phyloP scores from a whole-genome alignment of 2,888 invertebrate genomes.

The Acleris sparsana region DNA sequence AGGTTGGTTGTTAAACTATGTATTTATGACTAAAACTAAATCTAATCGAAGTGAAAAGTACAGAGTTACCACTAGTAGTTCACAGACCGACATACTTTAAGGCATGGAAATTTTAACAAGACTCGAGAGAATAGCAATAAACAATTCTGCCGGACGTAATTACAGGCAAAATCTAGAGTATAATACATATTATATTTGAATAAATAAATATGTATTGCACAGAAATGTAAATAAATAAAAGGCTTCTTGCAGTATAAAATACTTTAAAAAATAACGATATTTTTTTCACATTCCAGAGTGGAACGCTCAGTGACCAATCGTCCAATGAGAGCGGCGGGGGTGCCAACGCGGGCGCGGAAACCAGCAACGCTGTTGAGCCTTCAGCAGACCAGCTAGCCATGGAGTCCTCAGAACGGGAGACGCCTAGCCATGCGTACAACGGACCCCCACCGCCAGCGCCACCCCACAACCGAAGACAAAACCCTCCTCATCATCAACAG shows the following conservation, averaged over 20 bases:
- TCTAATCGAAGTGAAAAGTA: too few relatives aligned
- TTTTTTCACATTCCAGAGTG: constrained; percentile 61
- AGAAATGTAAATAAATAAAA: too few relatives aligned
- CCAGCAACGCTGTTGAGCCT: constrained; percentile 81
- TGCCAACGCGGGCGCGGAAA: constrained; percentile 80
- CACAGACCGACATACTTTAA: too few relatives aligned
- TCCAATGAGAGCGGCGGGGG: constrained; percentile 81
- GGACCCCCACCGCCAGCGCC: constrained; percentile 83
- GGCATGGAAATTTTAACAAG: too few relatives aligned
- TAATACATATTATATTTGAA: too few relatives aligned
- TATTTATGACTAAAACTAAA: too few relatives aligned
- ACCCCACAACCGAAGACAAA: constrained; percentile 89
- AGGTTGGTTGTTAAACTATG: too few relatives aligned
- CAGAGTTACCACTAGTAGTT: too few relatives aligned
- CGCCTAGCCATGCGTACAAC: constrained; percentile 78
- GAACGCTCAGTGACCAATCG: constrained; percentile 70
- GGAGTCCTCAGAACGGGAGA: constrained; percentile 87
- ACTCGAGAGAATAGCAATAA: too few relatives aligned
- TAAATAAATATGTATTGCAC: too few relatives aligned
- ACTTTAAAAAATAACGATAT: constrained; percentile 13
- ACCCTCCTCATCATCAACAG: constrained; percentile 86
- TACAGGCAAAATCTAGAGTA: too few relatives aligned
- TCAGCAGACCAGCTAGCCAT: constrained; percentile 88
- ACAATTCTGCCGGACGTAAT: too few relatives aligned
- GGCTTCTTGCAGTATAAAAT: background rate